phyloP scores from a whole-genome alignment of 2,888 invertebrate genomes.

The Reticulitermes lucifugus region DNA sequence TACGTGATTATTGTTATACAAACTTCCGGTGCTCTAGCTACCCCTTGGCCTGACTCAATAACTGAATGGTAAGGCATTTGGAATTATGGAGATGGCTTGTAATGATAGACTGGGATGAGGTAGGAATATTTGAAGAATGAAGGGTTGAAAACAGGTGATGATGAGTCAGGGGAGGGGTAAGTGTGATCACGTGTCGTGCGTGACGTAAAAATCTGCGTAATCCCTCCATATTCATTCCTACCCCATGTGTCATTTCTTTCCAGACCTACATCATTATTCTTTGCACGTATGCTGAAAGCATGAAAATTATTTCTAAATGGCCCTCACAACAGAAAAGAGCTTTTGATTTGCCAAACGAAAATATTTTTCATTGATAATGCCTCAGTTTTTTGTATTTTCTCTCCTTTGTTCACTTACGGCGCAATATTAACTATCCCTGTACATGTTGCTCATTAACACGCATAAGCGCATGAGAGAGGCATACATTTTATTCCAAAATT shows the following conservation, averaged over 20 bases:
- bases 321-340: no score
- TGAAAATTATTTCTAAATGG: no score
- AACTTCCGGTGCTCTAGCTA: slow-evolving; percentile 2
- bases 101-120: slow-evolving; percentile 23
- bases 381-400: no score
- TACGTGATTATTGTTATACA: slow-evolving; percentile 23
- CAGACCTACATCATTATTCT: neutral
- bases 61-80: neutral
- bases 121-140: slow-evolving; percentile 15
- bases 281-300: no score
- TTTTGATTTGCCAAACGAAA: no score
- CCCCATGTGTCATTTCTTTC: neutral
- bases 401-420: no score
- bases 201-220: slow-evolving; percentile 20
- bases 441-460: no score
- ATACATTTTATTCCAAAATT: no score
- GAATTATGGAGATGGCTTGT: slow-evolving; percentile 19
- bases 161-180: slow-evolving; percentile 26
- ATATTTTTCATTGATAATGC: no score
- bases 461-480: no score
- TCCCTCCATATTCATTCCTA: neutral
- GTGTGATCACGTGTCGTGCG: slow-evolving; percentile 26
- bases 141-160: slow-evolving; percentile 36
- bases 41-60: neutral
- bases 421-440: no score